These are phyloP conservation scores for Tautogolabrus adspersus DNA, from an alignment of 2,113 vertebrate species.

Conservation along the genomic window DNA sequence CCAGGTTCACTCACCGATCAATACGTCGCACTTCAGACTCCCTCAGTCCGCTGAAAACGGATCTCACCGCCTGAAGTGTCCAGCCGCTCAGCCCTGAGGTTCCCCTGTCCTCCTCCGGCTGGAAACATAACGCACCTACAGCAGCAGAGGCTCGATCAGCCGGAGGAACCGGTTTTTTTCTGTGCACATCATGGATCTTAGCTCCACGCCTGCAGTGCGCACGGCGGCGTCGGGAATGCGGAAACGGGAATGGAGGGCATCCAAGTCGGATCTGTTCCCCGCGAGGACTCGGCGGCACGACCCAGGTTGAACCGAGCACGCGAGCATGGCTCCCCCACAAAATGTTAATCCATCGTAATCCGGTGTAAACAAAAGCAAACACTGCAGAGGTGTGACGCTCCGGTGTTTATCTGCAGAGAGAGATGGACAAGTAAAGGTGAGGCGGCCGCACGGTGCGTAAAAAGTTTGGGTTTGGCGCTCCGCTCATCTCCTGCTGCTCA, in stretches of 20 bases:
- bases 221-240: constrained; percentile 75
- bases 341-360: constrained; percentile 4
- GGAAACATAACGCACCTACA: constrained; percentile 57
- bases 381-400: neutral
- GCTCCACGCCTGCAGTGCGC: constrained; percentile 47
- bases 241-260: constrained; percentile 65
- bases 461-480: constrained; percentile 57
- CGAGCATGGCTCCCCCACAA: neutral
- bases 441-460: constrained; percentile 20
- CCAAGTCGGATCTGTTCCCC: constrained; percentile 34
- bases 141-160: constrained; percentile 64
- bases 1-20: constrained; percentile 1
- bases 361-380: too few relatives aligned
- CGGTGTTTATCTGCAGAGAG: neutral
- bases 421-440: neutral
- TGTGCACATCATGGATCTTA: constrained; percentile 56
- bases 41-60: constrained; percentile 19
- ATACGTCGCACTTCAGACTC: neutral
- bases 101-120: constrained; percentile 12
- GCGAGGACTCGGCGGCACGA: constrained; percentile 17
- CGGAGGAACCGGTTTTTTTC: constrained; percentile 82
- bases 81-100: constrained; percentile 15
- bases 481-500: constrained; percentile 24
- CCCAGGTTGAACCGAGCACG: neutral
- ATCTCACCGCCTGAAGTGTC: constrained; percentile 70